A percentile compares a stretch with the other conserved stretches of the same genome.
Conservation (phyloP, 1,140 invertebrate genomes). For the Drosophila teissieri region DNA sequence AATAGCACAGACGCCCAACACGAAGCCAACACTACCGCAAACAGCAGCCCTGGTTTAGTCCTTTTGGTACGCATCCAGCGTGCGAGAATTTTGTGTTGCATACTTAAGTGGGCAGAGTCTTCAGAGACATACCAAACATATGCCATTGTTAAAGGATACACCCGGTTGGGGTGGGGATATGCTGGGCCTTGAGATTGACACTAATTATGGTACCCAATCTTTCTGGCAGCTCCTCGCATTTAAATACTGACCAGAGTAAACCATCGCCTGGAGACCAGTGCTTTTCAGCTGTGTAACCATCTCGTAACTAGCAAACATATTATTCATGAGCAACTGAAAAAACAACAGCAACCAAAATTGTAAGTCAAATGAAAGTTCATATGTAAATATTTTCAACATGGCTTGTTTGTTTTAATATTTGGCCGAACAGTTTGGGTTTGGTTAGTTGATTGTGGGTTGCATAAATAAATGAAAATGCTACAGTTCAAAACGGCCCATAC, state of each 20-base stretch:
- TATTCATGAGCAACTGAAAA: conserved; percentile 46
- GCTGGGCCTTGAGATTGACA: conserved; percentile 33
- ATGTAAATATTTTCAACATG: conserved; percentile 73
- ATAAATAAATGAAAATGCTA: conserved; percentile 45
- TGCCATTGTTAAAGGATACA: conserved; percentile 7
- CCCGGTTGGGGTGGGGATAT: no score
- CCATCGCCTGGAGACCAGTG: background rate
- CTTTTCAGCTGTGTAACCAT: conserved; percentile 15
- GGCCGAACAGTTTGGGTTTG: conserved; percentile 53
- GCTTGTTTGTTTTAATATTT: conserved; percentile 69
- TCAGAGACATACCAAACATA: conserved; percentile 26
- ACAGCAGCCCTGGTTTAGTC: conserved; percentile 43
- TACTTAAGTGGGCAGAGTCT: conserved; percentile 67
- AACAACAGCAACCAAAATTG: conserved; percentile 40
- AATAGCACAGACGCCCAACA: conserved; percentile 56
- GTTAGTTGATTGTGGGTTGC: conserved; percentile 66
- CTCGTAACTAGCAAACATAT: conserved; percentile 37
- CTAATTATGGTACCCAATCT: conserved; percentile 50
- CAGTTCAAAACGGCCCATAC: conserved; percentile 1
- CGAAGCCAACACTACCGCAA: conserved; percentile 29
- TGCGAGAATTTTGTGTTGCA: conserved; percentile 72
- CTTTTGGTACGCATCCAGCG: conserved; percentile 70
- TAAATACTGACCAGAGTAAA: background rate
- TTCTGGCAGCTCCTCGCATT: background rate
- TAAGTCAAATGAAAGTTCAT: conserved; percentile 68